These are phyloP conservation scores for Spondyliosoma cantharus DNA, from an alignment of 2,797 vertebrate species.

Conservation along the genomic window DNA sequence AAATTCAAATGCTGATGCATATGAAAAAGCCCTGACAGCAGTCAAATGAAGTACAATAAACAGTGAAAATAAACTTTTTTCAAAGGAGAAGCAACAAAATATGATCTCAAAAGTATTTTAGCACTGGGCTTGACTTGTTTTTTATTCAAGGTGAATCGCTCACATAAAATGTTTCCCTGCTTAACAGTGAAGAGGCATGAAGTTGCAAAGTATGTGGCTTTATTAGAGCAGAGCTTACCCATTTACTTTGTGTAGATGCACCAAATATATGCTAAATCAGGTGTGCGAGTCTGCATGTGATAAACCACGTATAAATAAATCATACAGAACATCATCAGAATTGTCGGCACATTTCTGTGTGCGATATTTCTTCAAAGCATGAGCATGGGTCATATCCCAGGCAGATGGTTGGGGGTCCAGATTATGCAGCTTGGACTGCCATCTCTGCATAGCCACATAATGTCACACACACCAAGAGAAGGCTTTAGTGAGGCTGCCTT, in stretches of 20 bases:
- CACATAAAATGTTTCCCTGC: conserved; percentile 25
- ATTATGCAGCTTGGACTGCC: conserved; percentile 55
- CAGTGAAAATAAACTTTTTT: conserved; percentile 35
- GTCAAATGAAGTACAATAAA: conserved; percentile 66
- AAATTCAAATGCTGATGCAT: conserved; percentile 69
- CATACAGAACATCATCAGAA: conserved; percentile 22
- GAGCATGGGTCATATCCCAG: conserved; percentile 38
- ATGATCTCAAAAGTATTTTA: conserved; percentile 45
- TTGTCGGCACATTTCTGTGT: conserved; percentile 41
- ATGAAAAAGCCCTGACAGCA: conserved; percentile 68
- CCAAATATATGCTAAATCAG: conserved; percentile 8
- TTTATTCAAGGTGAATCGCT: conserved; percentile 59
- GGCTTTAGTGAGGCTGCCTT: conserved; percentile 42
- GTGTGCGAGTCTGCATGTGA: conserved; percentile 14
- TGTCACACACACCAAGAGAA: conserved; percentile 62
- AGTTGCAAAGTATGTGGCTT: conserved; percentile 17
- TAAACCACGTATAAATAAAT: conserved; percentile 33
- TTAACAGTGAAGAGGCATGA: conserved; percentile 20
- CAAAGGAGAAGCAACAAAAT: conserved; percentile 51
- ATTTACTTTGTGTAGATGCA: conserved; percentile 15
- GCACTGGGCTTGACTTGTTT: conserved; percentile 42
- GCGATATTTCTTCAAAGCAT: conserved; percentile 42
- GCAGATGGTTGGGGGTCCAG: conserved; percentile 38
- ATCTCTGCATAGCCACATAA: conserved; percentile 61
- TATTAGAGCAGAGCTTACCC: conserved; percentile 27